Evolutionary conservation across 2,797 vertebrate species (phyloP), one percentile per base, ranked within the genome.

Genomic region (Galaxias olidus): DNA sequence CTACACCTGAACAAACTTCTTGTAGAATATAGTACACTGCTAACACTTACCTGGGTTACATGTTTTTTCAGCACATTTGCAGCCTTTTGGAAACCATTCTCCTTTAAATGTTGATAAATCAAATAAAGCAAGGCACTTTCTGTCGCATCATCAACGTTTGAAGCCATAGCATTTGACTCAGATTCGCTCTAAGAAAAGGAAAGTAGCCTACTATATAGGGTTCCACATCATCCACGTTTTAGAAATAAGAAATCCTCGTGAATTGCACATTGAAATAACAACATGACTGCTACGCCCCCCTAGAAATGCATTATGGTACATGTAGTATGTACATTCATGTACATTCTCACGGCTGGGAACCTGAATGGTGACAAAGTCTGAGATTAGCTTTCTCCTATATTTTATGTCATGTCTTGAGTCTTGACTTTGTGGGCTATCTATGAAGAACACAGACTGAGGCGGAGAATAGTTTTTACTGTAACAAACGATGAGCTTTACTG

Each of bases 41-140:
- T 30, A 30, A 30, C 30, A 6, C 30, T 77, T 47, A 91, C 90
- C 89, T 83, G 82, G 17, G 54, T 8, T 0, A 89, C 65, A 69
- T 88, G 79, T 17, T 86, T 82, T 10, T 87, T 78, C 73, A 91
- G 82, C 59, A 55, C 72, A 4, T 74, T 71, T 0, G 90, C 90
- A 11, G 87, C 89, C n/a, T 77, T 82, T 0, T 55, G 10, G 82
- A 71, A 86, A 15, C 90, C 90, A 67, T 66, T 72, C 2, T 75
- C 60, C 77, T 85, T 83, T 53, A 91, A 76, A 75, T 91, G 86
- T 44, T 81, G 71, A 74, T 88, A 78, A 69, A 91, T 88, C 0
- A 91, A 17, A 1, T 65, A 43, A n/a, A 91, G 83, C 74, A 91
- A 77, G 2, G 69, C 68, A 58, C 55, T 20, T 44, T 67, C 47